Conservation (phyloP, 2,888 invertebrate genomes). For the Amaurobius ferox region DNA sequence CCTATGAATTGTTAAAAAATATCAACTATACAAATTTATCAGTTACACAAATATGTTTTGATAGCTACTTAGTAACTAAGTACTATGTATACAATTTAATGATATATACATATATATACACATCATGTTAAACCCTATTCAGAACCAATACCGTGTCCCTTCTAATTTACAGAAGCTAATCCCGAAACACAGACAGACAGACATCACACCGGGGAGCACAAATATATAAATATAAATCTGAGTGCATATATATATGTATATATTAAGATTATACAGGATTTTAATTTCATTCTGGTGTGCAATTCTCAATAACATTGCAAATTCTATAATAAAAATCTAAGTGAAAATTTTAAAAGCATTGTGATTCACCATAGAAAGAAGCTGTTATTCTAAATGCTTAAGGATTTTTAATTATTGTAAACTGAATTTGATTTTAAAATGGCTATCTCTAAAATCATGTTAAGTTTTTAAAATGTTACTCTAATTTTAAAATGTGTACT, state of each 20-base stretch:
- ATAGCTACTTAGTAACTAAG: not conserved
- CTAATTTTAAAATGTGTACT: too few relatives aligned
- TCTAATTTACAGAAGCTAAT: too few relatives aligned
- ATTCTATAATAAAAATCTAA: not conserved
- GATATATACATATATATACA: not conserved
- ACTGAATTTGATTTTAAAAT: not conserved
- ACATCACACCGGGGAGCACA: too few relatives aligned
- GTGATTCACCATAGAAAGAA: not conserved
- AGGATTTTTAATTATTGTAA: too few relatives aligned
- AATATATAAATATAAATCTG: not conserved
- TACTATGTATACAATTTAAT: not conserved
- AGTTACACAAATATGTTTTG: not conserved
- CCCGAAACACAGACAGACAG: too few relatives aligned
- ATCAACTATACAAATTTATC: not conserved
- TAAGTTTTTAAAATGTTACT: too few relatives aligned
- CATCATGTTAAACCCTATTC: too few relatives aligned
- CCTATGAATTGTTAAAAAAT: not conserved
- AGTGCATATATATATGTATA: not conserved
- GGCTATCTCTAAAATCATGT: not conserved
- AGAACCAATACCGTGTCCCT: too few relatives aligned
- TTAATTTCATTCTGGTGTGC: not conserved
- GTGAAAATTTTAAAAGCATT: not conserved
- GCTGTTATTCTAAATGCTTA: too few relatives aligned
- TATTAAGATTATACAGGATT: not conserved
- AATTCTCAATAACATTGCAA: not conserved